Percentiles rank a stretch among this genome's conserved stretches.
These are phyloP conservation scores for Lithophane semibrunnea DNA, from an alignment of 2,888 invertebrate genomes.

Conservation along the genomic window DNA sequence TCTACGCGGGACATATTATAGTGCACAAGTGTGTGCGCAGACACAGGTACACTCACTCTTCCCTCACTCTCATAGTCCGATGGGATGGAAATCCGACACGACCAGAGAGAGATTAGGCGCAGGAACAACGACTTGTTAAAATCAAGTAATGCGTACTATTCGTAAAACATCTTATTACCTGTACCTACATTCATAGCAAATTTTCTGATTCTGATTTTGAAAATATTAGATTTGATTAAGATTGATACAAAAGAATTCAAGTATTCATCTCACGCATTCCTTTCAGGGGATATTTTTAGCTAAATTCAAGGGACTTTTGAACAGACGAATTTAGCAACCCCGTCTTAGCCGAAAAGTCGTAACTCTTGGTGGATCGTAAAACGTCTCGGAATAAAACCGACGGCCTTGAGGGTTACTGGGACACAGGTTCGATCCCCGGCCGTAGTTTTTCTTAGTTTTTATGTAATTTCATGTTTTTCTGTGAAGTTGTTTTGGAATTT, in stretches of 20 bases:
- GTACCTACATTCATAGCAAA: no score
- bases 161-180: not conserved
- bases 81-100: no score
- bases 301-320: slow-evolving; percentile 62
- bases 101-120: no score
- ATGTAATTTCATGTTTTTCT: slow-evolving; percentile 58
- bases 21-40: no score
- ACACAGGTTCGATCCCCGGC: slow-evolving; percentile 60
- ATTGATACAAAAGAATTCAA: slow-evolving; percentile 15
- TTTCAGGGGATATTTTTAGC: slow-evolving; percentile 50
- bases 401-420: slow-evolving; percentile 64
- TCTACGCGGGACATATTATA: no score
- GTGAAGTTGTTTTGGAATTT: slow-evolving; percentile 41
- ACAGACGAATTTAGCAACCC: slow-evolving; percentile 54
- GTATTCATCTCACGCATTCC: slow-evolving; percentile 40
- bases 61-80: no score
- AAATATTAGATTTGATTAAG: no score
- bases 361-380: slow-evolving; percentile 66
- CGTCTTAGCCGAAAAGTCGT: slow-evolving; percentile 56
- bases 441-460: slow-evolving; percentile 56
- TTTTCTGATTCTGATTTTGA: no score
- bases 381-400: slow-evolving; percentile 63
- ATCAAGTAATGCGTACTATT: no score
- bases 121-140: no score
- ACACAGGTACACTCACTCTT: no score